Evolutionary conservation across 1,140 invertebrate genomes (phyloP).

Genomic region (Bilobella aurantiaca): DNA sequence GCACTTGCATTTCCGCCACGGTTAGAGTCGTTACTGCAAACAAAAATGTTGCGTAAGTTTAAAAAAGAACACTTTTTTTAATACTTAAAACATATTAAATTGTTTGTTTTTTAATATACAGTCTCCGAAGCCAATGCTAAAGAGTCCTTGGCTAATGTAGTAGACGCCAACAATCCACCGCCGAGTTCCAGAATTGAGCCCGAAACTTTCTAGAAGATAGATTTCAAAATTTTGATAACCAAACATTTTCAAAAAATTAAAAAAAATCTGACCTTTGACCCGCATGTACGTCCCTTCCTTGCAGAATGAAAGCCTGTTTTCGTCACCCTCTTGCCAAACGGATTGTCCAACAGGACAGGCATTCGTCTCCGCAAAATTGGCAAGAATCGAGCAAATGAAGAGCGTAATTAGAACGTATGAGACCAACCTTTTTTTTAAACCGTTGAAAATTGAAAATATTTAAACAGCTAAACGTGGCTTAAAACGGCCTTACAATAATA

Average conservation of each 20-base stretch:
- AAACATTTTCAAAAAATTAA: neutral
- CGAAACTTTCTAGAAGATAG: neutral
- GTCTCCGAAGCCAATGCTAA: constrained; percentile 18
- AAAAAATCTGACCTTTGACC: neutral
- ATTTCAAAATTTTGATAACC: neutral
- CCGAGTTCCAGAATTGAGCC: too few relatives aligned
- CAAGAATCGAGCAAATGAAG: neutral
- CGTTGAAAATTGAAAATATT: too few relatives aligned
- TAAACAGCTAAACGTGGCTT: neutral
- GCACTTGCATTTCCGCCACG: neutral
- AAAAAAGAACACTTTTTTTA: too few relatives aligned
- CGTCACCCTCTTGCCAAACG: neutral
- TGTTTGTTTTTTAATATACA: too few relatives aligned
- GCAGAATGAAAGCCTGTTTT: neutral
- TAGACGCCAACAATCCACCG: constrained; percentile 10
- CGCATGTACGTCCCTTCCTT: neutral
- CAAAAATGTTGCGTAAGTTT: neutral
- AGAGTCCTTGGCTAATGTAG: constrained; percentile 10
- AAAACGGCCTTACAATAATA: neutral
- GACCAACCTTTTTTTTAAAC: neutral
- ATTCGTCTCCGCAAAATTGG: neutral
- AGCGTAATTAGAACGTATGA: neutral
- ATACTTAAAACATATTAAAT: too few relatives aligned
- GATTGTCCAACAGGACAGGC: neutral
- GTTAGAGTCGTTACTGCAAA: neutral